A percentile compares a stretch with the other conserved stretches of the same genome.
Evolutionary conservation across 2,888 invertebrate species (phyloP).

Genomic region (Mythimna ferrago): DNA sequence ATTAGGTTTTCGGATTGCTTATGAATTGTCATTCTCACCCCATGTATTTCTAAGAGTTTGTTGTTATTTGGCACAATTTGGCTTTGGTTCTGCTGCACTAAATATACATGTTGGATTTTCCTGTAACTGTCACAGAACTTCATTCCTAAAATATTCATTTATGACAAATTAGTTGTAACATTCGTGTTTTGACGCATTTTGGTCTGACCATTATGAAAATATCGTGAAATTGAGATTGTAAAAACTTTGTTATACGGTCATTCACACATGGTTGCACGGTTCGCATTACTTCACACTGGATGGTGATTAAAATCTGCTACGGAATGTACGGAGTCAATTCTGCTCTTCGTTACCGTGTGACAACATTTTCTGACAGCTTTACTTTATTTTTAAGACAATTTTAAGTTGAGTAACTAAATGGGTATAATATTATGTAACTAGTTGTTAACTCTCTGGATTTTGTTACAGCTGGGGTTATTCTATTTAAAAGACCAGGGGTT

Average conservation of each 20-base stretch:
- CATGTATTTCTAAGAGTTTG: conserved; percentile 50
- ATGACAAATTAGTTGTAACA: conserved; percentile 33
- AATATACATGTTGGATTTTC: conserved; percentile 32
- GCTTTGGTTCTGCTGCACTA: conserved; percentile 42
- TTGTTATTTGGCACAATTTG: conserved; percentile 54
- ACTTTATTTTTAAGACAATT: conserved; percentile 82
- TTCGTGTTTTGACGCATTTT: conserved; percentile 52
- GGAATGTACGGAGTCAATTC: conserved; percentile 43
- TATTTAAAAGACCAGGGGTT: conserved; percentile 68
- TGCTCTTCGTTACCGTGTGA: conserved; percentile 67
- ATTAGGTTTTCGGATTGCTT: conserved; percentile 39
- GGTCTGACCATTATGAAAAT: conserved; percentile 31
- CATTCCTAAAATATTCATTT: conserved; percentile 57
- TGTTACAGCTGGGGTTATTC: conserved; percentile 57
- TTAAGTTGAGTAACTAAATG: conserved; percentile 65
- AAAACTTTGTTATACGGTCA: conserved; percentile 13
- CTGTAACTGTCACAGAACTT: conserved; percentile 50
- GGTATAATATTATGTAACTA: conserved; percentile 52
- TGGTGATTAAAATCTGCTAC: conserved; percentile 42
- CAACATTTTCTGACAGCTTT: conserved; percentile 85
- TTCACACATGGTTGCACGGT: conserved; percentile 44
- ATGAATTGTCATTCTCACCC: conserved; percentile 42
- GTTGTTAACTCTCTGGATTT: conserved; percentile 55
- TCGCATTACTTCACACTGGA: conserved; percentile 46
- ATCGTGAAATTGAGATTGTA: conserved; percentile 36